These are phyloP conservation scores for Mugil cephalus DNA, from an alignment of 2,113 vertebrate species.

Conservation along the genomic window DNA sequence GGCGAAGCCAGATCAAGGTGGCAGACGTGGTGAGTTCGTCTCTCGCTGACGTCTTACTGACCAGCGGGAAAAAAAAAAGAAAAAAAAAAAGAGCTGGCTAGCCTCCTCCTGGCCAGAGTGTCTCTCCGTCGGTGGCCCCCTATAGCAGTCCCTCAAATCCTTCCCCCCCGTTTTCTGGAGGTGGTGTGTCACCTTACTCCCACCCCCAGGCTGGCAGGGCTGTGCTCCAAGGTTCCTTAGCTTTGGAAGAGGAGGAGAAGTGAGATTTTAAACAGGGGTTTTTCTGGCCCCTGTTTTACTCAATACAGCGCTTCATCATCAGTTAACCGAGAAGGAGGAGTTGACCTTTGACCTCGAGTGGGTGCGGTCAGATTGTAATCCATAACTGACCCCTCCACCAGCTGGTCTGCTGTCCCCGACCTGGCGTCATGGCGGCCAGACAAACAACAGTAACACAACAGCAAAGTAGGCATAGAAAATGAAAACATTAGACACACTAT, in stretches of 20 bases:
- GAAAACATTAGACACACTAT: conserved; percentile 66
- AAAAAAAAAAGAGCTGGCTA: conserved; percentile 51
- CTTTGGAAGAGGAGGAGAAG: conserved; percentile 79
- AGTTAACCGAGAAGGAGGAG: conserved; percentile 59
- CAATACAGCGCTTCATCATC: conserved; percentile 79
- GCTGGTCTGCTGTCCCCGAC: conserved; percentile 70
- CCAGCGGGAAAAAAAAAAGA: conserved; percentile 40
- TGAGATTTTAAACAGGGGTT: conserved; percentile 68
- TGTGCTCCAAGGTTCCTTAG: conserved; percentile 76
- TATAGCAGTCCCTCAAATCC: conserved; percentile 62
- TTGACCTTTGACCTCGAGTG: conserved; percentile 64
- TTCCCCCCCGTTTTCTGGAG: conserved; percentile 48
- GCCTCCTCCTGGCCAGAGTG: conserved; percentile 56
- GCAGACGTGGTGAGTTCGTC: conserved; percentile 50
- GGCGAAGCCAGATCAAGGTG: conserved; percentile 52
- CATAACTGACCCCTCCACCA: conserved; percentile 53
- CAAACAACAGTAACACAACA: conserved; percentile 72
- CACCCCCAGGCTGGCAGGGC: conserved; percentile 73
- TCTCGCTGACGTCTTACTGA: conserved; percentile 39
- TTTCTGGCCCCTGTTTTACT: conserved; percentile 56
- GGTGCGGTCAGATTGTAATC: conserved; percentile 58
- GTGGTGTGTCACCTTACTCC: conserved; percentile 53
- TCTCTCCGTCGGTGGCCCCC: conserved; percentile 56
- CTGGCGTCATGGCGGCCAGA: conserved; percentile 74
- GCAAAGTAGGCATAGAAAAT: conserved; percentile 68